Conservation (phyloP, 1,140 invertebrate species). For the Euwallacea fornicatus region DNA sequence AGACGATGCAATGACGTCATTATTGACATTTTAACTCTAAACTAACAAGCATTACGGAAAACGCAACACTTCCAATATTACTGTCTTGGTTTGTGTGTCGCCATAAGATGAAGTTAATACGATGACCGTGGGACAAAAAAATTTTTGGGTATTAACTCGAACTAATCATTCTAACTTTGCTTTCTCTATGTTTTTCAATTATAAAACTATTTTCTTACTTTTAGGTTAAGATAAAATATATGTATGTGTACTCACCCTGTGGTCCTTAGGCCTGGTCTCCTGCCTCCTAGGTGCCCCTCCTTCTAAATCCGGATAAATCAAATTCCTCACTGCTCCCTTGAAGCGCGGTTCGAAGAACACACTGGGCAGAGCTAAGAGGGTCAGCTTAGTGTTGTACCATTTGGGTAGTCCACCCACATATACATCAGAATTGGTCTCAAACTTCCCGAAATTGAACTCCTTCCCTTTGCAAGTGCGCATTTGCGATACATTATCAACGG, state of each 20-base stretch:
- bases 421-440: conserved; percentile 83
- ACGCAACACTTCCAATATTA: too few species aligned
- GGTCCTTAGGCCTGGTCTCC: conserved; percentile 75
- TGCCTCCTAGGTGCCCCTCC: conserved; percentile 70
- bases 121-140: too few species aligned
- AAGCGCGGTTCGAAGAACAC: conserved; percentile 91
- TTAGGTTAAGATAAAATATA: too few species aligned
- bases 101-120: too few species aligned
- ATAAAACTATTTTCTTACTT: too few species aligned
- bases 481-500: conserved; percentile 77
- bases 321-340: conserved; percentile 78
- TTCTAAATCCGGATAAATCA: conserved; percentile 81
- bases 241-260: conserved; percentile 63
- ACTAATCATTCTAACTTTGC: too few species aligned
- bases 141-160: too few species aligned
- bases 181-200: too few species aligned
- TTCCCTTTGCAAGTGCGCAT: conserved; percentile 76
- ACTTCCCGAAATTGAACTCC: conserved; percentile 84
- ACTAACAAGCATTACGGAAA: too few species aligned
- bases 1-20: too few species aligned
- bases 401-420: conserved; percentile 90
- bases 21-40: too few species aligned
- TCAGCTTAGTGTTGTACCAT: conserved; percentile 84
- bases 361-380: conserved; percentile 78
- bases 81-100: too few species aligned